These are phyloP conservation scores for Eupithecia inturbata DNA, from an alignment of 2,888 invertebrate genomes.

Conservation along the genomic window DNA sequence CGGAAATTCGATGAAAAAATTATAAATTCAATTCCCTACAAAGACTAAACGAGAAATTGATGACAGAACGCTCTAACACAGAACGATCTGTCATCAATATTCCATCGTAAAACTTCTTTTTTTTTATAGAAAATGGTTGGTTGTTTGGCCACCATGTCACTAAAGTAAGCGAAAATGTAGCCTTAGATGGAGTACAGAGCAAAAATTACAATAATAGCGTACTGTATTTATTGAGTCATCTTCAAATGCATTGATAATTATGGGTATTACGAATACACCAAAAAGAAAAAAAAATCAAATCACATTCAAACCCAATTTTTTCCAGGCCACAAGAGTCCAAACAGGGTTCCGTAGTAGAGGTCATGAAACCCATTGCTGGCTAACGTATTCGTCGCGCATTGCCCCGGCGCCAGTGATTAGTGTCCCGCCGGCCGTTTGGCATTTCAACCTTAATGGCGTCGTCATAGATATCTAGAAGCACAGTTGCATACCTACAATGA, in stretches of 20 bases:
- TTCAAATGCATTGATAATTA: background rate
- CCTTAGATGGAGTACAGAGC: no score
- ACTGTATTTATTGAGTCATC: background rate
- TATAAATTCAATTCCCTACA: background rate
- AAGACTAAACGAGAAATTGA: background rate
- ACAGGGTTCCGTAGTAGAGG: constrained; percentile 3
- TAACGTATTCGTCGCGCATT: constrained; percentile 13
- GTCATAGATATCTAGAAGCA: background rate
- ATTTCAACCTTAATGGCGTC: constrained; percentile 12
- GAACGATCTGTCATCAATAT: background rate
- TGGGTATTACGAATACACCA: background rate
- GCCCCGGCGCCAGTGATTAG: constrained; percentile 10
- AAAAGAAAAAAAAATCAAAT: background rate
- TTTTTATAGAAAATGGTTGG: no score
- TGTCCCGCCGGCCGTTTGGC: constrained; percentile 4
- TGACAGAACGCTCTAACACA: no score
- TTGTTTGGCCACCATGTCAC: no score
- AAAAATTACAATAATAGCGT: no score
- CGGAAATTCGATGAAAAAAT: background rate
- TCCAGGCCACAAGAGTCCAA: background rate
- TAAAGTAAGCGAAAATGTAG: no score
- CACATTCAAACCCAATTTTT: background rate
- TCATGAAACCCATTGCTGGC: constrained; percentile 10
- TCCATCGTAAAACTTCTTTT: no score
- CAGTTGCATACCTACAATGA: background rate